Conservation (phyloP, 1,140 invertebrate species). For the Drosophila nigromelanica region DNA sequence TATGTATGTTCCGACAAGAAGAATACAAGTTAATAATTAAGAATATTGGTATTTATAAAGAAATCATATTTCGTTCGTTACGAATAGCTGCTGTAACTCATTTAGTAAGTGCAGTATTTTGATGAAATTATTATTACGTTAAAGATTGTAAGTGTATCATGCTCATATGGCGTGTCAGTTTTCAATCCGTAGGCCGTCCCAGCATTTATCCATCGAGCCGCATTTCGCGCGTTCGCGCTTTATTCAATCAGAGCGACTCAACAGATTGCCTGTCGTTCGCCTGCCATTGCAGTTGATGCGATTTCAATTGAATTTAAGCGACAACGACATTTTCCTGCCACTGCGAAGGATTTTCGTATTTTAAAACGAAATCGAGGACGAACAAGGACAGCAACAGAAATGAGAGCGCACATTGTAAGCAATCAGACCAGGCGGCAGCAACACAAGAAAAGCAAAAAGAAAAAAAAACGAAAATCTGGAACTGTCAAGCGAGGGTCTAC, state of each 20-base stretch:
- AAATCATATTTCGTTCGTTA: too few relatives aligned
- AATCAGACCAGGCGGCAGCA: conserved; percentile 43
- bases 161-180: conserved; percentile 26
- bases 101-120: neutral
- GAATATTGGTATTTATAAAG: too few relatives aligned
- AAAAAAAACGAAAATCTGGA: conserved; percentile 55
- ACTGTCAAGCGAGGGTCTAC: conserved; percentile 56
- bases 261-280: conserved; percentile 79
- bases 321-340: conserved; percentile 54
- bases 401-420: conserved; percentile 62
- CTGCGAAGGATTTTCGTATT: conserved; percentile 68
- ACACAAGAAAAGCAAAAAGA: conserved; percentile 6
- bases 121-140: conserved; percentile 51
- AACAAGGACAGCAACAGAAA: conserved; percentile 16
- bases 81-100: neutral
- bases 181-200: conserved; percentile 35
- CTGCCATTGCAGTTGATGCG: conserved; percentile 77
- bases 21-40: too few relatives aligned
- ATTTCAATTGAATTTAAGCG: conserved; percentile 80
- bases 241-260: conserved; percentile 74
- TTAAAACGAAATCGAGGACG: conserved; percentile 41
- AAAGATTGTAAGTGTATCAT: conserved; percentile 19
- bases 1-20: too few relatives aligned
- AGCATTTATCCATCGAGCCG: conserved; percentile 48
- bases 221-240: conserved; percentile 64